Base-by-base conservation (phyloP, 2,797 vertebrate species). In the Myotis pilosus region DNA sequence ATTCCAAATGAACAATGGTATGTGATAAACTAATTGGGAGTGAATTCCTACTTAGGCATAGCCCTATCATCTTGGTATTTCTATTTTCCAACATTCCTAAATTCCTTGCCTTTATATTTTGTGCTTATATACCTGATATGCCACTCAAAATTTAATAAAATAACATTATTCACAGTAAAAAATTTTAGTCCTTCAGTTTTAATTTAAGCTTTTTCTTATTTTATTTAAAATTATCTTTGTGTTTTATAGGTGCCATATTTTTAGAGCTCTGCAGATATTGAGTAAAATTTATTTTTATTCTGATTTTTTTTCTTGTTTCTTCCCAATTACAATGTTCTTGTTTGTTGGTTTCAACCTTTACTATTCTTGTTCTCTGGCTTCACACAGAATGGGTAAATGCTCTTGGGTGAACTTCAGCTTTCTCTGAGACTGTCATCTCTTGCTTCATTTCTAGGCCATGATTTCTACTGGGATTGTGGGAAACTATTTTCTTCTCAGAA, bases 51-150 rank as follows among this genome's bases (percentile, higher is more conserved):
- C n/a, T 41, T 53, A 30, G 7, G 47, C 12, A 82, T 3, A 20
- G 16, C 22, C 49, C 9, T n/a, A 1, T 28, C 38, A 55, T 33
- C 17, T 69, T 44, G 20, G 38, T 19, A 53, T 49, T 68, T 66
- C 44, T 2, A 92, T 55, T 85, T 82, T 15, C 22, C 41, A 68
- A 68, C 25, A 74, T 89, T 92, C 79, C 11, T 53, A 62, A 74
- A 82, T 33, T 93, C 13, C 5, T 76, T 28, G 1, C 71, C 62
- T 74, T 87, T 41, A 49, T 66, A 4, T 68, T 91, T 55, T 62
- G 0, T 51, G 19, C 6, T 80, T 64, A 57, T 17, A 71, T 60
- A 38, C n/a, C 51, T 30, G 2, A 25, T 87, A 57, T 33, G 44
- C 41, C 19, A 74, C 8, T 20, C 47, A 30, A 30, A 36, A 87